Percentiles rank a stretch among this genome's conserved stretches.
These are phyloP conservation scores for Rhizoglyphus robini DNA, from an alignment of 1,140 invertebrate species.

Conservation along the genomic window DNA sequence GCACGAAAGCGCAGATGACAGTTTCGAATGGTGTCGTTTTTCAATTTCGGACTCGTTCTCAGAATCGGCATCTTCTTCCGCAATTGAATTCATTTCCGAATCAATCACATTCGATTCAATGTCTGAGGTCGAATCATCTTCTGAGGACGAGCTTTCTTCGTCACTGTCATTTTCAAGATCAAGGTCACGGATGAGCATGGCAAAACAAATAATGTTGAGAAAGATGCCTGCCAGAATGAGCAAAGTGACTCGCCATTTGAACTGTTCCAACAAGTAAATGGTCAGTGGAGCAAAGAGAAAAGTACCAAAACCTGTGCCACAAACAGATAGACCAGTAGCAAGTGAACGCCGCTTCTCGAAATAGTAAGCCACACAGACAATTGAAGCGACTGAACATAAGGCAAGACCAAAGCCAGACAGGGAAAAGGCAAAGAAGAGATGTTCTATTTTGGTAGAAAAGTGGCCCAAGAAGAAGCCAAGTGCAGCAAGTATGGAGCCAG, in stretches of 20 bases:
- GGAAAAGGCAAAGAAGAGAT: constrained; percentile 36
- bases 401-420: constrained; percentile 38
- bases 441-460: constrained; percentile 30
- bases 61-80: not conserved
- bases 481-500: constrained; percentile 58
- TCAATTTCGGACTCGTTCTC: not conserved
- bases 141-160: not conserved
- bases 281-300: constrained; percentile 81
- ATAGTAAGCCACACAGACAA: constrained; percentile 89
- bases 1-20: too few species aligned
- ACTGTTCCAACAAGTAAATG: constrained; percentile 54
- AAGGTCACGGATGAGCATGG: constrained; percentile 63
- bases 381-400: constrained; percentile 55
- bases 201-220: constrained; percentile 72
- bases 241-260: constrained; percentile 73
- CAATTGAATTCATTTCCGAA: not conserved
- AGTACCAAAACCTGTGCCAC: constrained; percentile 64
- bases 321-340: constrained; percentile 81
- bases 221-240: constrained; percentile 67
- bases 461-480: constrained; percentile 67
- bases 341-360: constrained; percentile 81
- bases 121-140: not conserved
- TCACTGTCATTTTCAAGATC: constrained; percentile 31
- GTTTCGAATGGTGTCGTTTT: too few species aligned
- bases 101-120: constrained; percentile 1